A percentile compares a stretch with the other conserved stretches of the same genome.
phyloP scores from a whole-genome alignment of 1,140 invertebrate species.

The Heliconius eleuchia region DNA sequence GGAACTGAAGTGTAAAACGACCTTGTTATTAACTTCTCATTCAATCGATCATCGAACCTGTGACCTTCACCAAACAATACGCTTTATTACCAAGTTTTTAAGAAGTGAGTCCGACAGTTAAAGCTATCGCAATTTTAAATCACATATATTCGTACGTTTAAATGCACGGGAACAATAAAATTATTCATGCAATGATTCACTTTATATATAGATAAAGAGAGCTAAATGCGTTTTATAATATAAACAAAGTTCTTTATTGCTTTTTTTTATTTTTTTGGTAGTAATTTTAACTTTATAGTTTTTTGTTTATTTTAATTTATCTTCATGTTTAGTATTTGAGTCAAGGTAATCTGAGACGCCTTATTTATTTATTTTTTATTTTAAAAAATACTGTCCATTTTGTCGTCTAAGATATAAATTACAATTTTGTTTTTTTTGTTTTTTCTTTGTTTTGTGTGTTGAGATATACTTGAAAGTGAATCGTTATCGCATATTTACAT shows the following conservation, averaged over 20 bases:
- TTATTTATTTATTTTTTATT: too few species aligned
- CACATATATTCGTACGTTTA: neutral
- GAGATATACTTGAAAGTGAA: too few species aligned
- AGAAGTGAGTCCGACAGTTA: neutral
- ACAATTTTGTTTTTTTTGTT: too few species aligned
- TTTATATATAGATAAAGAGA: slow-evolving; percentile 6
- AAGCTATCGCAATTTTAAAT: slow-evolving; percentile 3
- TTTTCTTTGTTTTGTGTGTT: too few species aligned
- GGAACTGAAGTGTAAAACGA: neutral
- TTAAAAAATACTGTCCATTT: too few species aligned
- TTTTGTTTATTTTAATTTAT: too few species aligned
- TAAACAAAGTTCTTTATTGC: neutral
- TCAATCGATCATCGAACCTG: neutral
- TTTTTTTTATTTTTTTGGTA: too few species aligned
- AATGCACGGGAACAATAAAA: slow-evolving; percentile 2
- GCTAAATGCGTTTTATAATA: neutral
- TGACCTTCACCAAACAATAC: neutral
- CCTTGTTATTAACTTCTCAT: neutral
- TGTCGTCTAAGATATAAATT: too few species aligned
- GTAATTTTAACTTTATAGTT: too few species aligned
- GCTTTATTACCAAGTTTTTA: neutral
- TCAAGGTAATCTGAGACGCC: too few species aligned
- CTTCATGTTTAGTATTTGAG: too few species aligned
- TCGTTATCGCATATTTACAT: too few species aligned
- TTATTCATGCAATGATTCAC: slow-evolving; percentile 16